Evolutionary conservation across 1,140 invertebrate species (phyloP), one percentile per base, ranked within the genome.

Genomic region (Lanistes nyassanus): DNA sequence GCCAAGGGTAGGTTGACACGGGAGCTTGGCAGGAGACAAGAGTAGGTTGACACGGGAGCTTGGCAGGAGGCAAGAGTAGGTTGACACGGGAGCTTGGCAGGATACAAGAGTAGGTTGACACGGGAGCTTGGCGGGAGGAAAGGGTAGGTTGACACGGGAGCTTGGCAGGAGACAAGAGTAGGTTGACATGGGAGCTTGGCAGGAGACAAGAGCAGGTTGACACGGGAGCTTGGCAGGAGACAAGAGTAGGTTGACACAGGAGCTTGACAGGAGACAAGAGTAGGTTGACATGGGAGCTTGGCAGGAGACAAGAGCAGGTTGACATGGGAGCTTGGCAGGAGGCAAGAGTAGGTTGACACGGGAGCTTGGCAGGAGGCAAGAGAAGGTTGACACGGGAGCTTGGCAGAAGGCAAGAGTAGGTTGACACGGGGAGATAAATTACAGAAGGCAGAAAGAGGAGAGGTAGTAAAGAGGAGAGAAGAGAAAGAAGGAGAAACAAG

Each of bases 361-460:
- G n/a, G n/a, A n/a, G n/a, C n/a, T n/a, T n/a, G n/a, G n/a, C n/a
- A n/a, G n/a, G n/a, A n/a, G n/a, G n/a, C n/a, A n/a, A n/a, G n/a
- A n/a, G n/a, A n/a, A n/a, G n/a, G n/a, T n/a, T n/a, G n/a, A n/a
- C 58, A 11, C n/a, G 11, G 6, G n/a, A 11, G n/a, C n/a, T 62
- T 9, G 26, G 23, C 67, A 69, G 36, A 42, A 36, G 51, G 36
- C 19, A 36, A 69, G 36, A 39, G 36, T 42, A 13, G 65, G 37
- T 23, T 34, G 65, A 67, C 31, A 67, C 26, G 37, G 26, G 37
- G 65, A 67, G 26, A 67, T 26, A 67, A 21, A 67, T 26, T 34
- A 21, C 29, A 36, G 37, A 21, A 67, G 65, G 37, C 65, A 67
- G 65, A 67, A 21, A 67, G 65, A 67, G 58, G 58, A n/a, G 58